phyloP scores from a whole-genome alignment of 1,140 invertebrate genomes.

The Pararge aegeria region DNA sequence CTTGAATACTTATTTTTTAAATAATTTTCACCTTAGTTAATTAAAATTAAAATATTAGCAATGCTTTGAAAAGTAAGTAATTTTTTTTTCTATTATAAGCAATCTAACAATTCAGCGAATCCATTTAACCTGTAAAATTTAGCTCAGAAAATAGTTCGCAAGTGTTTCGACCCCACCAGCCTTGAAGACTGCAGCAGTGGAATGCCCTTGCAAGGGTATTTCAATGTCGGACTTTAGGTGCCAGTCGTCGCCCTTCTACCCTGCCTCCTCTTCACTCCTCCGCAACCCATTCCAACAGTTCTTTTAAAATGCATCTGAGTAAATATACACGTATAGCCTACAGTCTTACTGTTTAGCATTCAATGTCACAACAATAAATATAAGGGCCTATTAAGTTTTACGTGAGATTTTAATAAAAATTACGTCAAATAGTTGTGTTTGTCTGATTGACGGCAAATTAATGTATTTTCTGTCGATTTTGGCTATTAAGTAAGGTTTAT shows the following conservation, averaged over 20 bases:
- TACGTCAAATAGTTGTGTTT: background rate
- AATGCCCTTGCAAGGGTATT: slow-evolving; percentile 74
- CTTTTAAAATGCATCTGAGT: slow-evolving; percentile 52
- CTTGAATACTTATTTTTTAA: too few relatives aligned
- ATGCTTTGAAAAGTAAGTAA: background rate
- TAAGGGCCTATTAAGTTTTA: background rate
- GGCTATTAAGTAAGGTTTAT: too few relatives aligned
- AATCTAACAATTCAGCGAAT: slow-evolving; percentile 9
- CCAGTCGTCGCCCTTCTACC: slow-evolving; percentile 64
- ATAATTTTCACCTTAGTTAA: background rate
- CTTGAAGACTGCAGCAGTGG: slow-evolving; percentile 69
- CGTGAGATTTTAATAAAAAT: background rate
- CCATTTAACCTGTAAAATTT: slow-evolving; percentile 14
- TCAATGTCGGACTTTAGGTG: slow-evolving; percentile 72
- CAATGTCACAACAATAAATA: background rate
- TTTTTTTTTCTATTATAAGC: background rate
- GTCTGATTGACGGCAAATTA: too few relatives aligned
- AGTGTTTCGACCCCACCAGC: slow-evolving; percentile 51
- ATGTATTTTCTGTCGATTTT: too few relatives aligned
- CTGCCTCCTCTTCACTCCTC: slow-evolving; percentile 35
- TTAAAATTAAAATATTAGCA: background rate
- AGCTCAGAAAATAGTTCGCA: slow-evolving; percentile 47
- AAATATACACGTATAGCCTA: slow-evolving; percentile 35
- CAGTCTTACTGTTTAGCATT: background rate
- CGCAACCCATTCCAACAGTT: slow-evolving; percentile 39